Conservation (phyloP, 2,888 invertebrate genomes). For the Capitulum mitella region DNA sequence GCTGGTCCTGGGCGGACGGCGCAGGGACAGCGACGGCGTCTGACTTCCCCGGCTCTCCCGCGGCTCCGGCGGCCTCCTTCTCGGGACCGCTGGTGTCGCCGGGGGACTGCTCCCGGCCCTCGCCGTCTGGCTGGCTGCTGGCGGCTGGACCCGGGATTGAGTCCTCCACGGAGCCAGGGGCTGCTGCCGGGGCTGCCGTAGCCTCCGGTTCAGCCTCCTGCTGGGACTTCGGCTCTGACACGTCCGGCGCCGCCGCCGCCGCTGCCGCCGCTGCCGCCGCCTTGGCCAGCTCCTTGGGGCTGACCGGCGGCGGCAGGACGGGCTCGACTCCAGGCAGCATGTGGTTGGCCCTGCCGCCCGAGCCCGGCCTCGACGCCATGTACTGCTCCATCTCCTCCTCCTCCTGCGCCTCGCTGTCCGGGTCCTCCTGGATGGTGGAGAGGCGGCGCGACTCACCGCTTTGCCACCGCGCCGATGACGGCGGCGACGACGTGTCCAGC, state of each 20-base stretch:
- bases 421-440: conserved; percentile 1
- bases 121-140: too few species aligned
- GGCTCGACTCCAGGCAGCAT: too few species aligned
- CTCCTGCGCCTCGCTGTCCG: conserved; percentile 13
- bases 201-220: not conserved
- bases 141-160: too few species aligned
- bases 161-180: too few species aligned
- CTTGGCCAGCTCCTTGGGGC: not conserved
- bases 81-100: too few species aligned
- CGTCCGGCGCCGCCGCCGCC: not conserved
- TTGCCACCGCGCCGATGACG: not conserved
- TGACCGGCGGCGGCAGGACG: not conserved
- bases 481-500: not conserved
- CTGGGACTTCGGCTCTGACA: not conserved
- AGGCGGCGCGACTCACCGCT: not conserved
- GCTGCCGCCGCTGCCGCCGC: not conserved
- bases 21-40: not conserved
- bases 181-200: not conserved
- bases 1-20: too few species aligned
- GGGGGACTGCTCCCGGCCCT: too few species aligned
- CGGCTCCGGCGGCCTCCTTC: not conserved
- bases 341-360: too few species aligned
- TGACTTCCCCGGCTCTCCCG: not conserved
- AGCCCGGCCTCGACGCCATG: not conserved
- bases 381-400: not conserved